Evolutionary conservation across 1,140 invertebrate species (phyloP).

Genomic region (Himalopsyche phryganea): DNA sequence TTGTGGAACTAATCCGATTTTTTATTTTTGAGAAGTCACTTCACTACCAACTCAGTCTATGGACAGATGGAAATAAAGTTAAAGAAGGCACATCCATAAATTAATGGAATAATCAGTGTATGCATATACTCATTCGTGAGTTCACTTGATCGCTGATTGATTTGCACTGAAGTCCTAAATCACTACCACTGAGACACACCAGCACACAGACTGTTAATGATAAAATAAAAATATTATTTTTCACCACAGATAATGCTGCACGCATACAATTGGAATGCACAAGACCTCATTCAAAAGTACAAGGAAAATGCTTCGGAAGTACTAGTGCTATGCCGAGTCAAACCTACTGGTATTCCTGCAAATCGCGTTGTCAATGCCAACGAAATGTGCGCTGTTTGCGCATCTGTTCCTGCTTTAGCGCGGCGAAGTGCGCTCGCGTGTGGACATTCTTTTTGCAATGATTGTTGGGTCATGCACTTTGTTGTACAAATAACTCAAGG

Average conservation of each 20-base stretch:
- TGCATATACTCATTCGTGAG: too few relatives aligned
- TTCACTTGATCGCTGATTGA: too few relatives aligned
- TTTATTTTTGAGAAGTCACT: too few relatives aligned
- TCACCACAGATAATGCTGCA: conserved; percentile 75
- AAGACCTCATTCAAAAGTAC: conserved; percentile 76
- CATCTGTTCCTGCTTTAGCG: conserved; percentile 60
- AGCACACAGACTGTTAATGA: too few relatives aligned
- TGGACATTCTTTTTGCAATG: conserved; percentile 89
- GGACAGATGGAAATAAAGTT: too few relatives aligned
- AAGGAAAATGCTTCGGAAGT: conserved; percentile 72
- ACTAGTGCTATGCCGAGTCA: conserved; percentile 76
- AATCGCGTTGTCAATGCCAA: conserved; percentile 30
- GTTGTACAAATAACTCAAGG: conserved; percentile 93
- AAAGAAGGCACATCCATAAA: too few relatives aligned
- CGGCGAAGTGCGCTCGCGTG: conserved; percentile 80
- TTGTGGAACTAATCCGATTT: too few relatives aligned
- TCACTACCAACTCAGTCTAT: too few relatives aligned
- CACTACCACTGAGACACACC: too few relatives aligned
- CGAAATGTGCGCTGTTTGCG: conserved; percentile 51
- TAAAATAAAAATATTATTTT: too few relatives aligned
- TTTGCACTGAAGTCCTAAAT: too few relatives aligned
- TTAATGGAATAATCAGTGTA: too few relatives aligned
- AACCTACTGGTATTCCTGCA: conserved; percentile 52
- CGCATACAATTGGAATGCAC: conserved; percentile 80
- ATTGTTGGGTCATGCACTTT: conserved; percentile 94